phyloP scores from a whole-genome alignment of 2,113 vertebrate genomes.

The Mugil cephalus region DNA sequence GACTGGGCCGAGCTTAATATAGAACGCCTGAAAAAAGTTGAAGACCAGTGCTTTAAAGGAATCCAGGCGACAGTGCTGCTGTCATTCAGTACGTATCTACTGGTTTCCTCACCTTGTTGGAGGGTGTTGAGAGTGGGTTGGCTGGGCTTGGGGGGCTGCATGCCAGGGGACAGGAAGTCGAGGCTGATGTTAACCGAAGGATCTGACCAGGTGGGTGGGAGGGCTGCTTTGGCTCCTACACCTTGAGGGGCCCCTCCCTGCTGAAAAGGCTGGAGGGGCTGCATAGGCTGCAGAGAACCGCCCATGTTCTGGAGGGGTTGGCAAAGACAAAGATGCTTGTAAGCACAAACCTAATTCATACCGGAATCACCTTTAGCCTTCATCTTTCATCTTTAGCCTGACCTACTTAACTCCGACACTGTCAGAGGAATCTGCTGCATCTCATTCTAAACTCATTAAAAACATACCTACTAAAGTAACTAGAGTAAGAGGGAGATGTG shows the following conservation, averaged over 20 bases:
- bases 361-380: constrained; percentile 12
- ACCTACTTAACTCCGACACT: constrained; percentile 39
- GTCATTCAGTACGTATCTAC: background rate
- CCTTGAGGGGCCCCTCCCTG: constrained; percentile 88
- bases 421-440: constrained; percentile 8
- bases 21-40: too few relatives aligned
- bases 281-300: constrained; percentile 86
- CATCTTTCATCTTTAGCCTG: constrained; percentile 26
- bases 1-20: too few relatives aligned
- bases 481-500: constrained; percentile 31
- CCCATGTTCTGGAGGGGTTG: constrained; percentile 89
- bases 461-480: constrained; percentile 35
- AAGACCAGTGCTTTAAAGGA: constrained; percentile 4
- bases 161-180: constrained; percentile 95
- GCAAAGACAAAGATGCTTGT: constrained; percentile 58
- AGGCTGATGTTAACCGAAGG: constrained; percentile 96
- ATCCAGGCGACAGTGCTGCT: background rate
- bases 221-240: constrained; percentile 85
- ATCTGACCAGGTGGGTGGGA: constrained; percentile 97
- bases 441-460: constrained; percentile 48
- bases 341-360: background rate
- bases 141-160: constrained; percentile 91
- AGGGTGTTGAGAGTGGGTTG: constrained; percentile 97
- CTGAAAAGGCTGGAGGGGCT: constrained; percentile 80
- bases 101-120: constrained; percentile 89